A percentile compares a stretch with the other conserved stretches of the same genome.
phyloP scores from a whole-genome alignment of 23 tunicate species.

The Trididemnum clinides region DNA sequence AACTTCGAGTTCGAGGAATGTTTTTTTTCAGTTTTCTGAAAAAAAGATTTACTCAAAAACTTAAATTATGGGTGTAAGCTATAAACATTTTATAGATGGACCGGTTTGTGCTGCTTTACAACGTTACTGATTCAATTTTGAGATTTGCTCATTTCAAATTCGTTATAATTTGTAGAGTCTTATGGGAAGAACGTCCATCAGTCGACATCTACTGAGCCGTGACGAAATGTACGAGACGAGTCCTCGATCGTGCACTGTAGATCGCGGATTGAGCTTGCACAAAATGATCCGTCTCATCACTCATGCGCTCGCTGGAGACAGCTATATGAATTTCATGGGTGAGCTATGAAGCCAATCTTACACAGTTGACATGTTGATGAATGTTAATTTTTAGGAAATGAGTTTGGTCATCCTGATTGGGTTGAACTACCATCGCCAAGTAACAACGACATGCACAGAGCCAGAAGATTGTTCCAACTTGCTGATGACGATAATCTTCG shows the following conservation, averaged over 20 bases:
- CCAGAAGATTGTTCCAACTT: conserved; percentile 76
- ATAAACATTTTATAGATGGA: too few relatives aligned
- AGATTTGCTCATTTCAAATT: not conserved
- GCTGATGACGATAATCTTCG: conserved; percentile 71
- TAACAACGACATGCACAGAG: conserved; percentile 43
- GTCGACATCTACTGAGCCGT: conserved; percentile 13
- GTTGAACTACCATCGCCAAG: conserved; percentile 74
- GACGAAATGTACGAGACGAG: conserved; percentile 57
- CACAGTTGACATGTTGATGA: too few relatives aligned
- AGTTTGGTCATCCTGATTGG: conserved; percentile 98
- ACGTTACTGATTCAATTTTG: not conserved
- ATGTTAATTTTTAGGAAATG: conserved; percentile 64
- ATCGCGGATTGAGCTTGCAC: conserved; percentile 78
- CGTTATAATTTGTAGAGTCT: not conserved
- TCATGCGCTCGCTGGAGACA: conserved; percentile 78
- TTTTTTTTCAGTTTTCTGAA: too few relatives aligned
- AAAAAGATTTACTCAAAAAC: too few relatives aligned
- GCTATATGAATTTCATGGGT: conserved; percentile 89
- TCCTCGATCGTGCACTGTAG: conserved; percentile 44
- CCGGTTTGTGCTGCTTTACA: too few relatives aligned
- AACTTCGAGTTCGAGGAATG: too few relatives aligned
- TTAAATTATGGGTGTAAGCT: too few relatives aligned
- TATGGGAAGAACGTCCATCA: conserved; percentile 1
- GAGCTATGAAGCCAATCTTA: not conserved
- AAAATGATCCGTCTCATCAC: conserved; percentile 83